These are phyloP conservation scores for Rhagoletis pomonella DNA, from an alignment of 1,140 invertebrate species.

Conservation along the genomic window DNA sequence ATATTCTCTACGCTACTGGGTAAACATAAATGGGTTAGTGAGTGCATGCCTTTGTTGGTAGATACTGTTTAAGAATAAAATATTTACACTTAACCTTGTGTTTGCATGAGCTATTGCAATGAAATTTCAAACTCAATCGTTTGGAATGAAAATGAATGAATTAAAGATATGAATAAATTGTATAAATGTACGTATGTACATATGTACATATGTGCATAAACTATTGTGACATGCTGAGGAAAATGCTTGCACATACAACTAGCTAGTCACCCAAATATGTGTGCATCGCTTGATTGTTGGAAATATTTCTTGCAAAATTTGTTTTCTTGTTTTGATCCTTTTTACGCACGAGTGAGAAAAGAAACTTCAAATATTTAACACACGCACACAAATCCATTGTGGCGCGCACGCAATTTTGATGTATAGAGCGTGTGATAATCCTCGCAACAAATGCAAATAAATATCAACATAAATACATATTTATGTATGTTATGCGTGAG, in stretches of 20 bases:
- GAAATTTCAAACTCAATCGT: slow-evolving; percentile 65
- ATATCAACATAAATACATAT: background rate
- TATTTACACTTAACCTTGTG: background rate
- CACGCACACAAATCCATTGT: background rate
- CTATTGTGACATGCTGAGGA: background rate
- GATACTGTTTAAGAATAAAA: too few relatives aligned
- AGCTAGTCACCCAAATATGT: background rate
- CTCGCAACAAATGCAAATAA: background rate
- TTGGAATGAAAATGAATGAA: slow-evolving; percentile 61
- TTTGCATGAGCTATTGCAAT: background rate
- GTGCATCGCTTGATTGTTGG: background rate
- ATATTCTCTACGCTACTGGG: too few relatives aligned
- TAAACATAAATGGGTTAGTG: too few relatives aligned
- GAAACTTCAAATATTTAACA: background rate
- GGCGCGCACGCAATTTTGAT: background rate
- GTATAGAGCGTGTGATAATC: slow-evolving; percentile 21
- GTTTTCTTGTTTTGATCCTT: slow-evolving; percentile 27
- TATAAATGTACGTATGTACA: background rate
- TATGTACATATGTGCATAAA: background rate
- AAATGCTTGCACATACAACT: too few relatives aligned
- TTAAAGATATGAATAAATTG: background rate
- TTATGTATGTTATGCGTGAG: background rate
- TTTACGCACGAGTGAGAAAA: background rate
- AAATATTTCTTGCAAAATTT: background rate
- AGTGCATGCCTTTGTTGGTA: too few relatives aligned